Evolutionary conservation across 1,140 invertebrate genomes (phyloP), one percentile per base, ranked within the genome.

Genomic region (Trinorchestia longiramus): DNA sequence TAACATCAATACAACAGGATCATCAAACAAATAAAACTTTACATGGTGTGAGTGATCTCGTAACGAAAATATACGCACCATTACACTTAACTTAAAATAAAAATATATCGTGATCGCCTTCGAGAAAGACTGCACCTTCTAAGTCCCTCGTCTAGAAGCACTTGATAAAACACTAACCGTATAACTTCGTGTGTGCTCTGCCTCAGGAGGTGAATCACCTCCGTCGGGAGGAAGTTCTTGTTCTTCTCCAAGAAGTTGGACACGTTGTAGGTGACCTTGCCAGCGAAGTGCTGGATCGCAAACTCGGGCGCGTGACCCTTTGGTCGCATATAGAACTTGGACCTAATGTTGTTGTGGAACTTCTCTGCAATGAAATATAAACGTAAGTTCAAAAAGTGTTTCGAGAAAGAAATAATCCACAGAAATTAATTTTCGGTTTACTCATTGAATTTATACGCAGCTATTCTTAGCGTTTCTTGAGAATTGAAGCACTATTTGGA

Each of bases 181-280:
- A 99, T 98, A 96, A 98, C 98, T 96, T 98, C 98, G 96, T 98
- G 98, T 97, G 98, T 98, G 95, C 98, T 99, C 96, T 98, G 98
- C 57, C 98, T 97, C 97, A 99, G 98, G 28, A 99, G 97, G 97
- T 98, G 98, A 91, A 99, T 98, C 0, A 99, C 98, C 97, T 99
- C 98, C 0, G 98, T 98, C 6, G 98, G 98, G 87, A 99, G 97
- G 97, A 98, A 98, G 97, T 99, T 98, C 91, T 98, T 98, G 97
- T 99, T 99, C 97, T 99, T 99, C 97, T 99, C 98, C 40, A 99
- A 97, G 97, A 99, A 99, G 0, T 98, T 98, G 44, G 98, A 97
- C 0, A 98, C 98, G 97, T 98, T 98, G 97, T 99, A 99, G 1
- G 98, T 98, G 17, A 99, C 98, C 97, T 98, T 97, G 17, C 98